Conservation (phyloP, 2,888 invertebrate genomes). For the Trisateles emortualis region DNA sequence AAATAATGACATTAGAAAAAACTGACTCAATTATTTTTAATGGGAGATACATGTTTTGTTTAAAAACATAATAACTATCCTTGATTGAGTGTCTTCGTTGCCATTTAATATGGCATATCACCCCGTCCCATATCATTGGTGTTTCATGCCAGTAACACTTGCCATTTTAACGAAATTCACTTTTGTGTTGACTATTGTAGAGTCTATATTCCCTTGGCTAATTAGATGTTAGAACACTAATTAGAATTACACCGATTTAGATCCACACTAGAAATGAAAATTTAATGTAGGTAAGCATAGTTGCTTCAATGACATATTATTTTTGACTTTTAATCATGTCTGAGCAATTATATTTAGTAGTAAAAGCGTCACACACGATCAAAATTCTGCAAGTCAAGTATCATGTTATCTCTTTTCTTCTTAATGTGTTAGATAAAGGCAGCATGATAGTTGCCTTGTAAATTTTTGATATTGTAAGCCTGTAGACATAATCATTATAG, state of each 20-base stretch:
- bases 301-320: slow-evolving; percentile 10
- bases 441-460: not conserved
- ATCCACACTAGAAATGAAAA: slow-evolving; percentile 46
- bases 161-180: slow-evolving; percentile 51
- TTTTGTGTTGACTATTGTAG: slow-evolving; percentile 41
- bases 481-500: not conserved
- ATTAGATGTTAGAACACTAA: slow-evolving; percentile 45
- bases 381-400: not conserved
- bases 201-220: slow-evolving; percentile 47
- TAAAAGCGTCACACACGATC: not conserved
- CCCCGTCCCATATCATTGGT: slow-evolving; percentile 29
- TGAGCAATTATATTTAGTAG: slow-evolving; percentile 9
- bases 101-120: slow-evolving; percentile 13
- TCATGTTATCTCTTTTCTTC: not conserved
- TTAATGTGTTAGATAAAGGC: not conserved
- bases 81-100: slow-evolving; percentile 10
- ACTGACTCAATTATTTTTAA: not conserved
- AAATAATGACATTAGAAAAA: not conserved
- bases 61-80: not conserved
- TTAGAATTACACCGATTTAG: slow-evolving; percentile 40
- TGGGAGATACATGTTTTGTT: not conserved
- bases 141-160: slow-evolving; percentile 53
- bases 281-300: slow-evolving; percentile 34
- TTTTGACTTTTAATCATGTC: not conserved
- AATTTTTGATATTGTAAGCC: not conserved